These are phyloP conservation scores for Hyposoter dolosus DNA, from an alignment of 2,888 invertebrate genomes.

Conservation along the genomic window DNA sequence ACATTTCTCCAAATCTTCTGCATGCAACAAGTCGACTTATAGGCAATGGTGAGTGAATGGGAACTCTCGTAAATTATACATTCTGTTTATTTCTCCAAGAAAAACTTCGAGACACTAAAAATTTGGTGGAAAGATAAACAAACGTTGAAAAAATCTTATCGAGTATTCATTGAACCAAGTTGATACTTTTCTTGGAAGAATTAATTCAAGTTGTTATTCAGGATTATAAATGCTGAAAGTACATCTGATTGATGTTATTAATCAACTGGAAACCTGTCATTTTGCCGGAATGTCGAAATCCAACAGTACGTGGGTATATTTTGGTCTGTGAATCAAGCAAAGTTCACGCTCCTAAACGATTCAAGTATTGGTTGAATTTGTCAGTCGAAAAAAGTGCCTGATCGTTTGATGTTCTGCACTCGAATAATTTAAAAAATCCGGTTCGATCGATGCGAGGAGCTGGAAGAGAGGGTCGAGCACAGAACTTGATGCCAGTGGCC, in stretches of 20 bases:
- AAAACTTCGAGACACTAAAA: not conserved
- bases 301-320: not conserved
- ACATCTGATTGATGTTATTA: not conserved
- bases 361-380: not conserved
- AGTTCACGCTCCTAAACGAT: not conserved
- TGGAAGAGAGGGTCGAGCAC: slow-evolving; percentile 1
- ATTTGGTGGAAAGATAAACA: not conserved
- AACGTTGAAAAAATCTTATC: not conserved
- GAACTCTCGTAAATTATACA: not conserved
- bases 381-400: not conserved
- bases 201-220: not conserved
- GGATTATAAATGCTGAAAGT: not conserved
- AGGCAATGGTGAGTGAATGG: not conserved
- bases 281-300: not conserved
- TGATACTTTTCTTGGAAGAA: not conserved
- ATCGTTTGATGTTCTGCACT: slow-evolving; percentile 1
- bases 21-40: not conserved
- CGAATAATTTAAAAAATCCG: slow-evolving; percentile 30
- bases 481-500: slow-evolving; percentile 61
- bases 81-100: not conserved
- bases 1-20: not conserved
- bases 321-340: not conserved
- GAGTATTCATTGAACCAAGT: not conserved
- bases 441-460: slow-evolving; percentile 24
- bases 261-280: not conserved